phyloP scores from a whole-genome alignment of 2,113 vertebrate species.

The Spheniscus mendiculus region DNA sequence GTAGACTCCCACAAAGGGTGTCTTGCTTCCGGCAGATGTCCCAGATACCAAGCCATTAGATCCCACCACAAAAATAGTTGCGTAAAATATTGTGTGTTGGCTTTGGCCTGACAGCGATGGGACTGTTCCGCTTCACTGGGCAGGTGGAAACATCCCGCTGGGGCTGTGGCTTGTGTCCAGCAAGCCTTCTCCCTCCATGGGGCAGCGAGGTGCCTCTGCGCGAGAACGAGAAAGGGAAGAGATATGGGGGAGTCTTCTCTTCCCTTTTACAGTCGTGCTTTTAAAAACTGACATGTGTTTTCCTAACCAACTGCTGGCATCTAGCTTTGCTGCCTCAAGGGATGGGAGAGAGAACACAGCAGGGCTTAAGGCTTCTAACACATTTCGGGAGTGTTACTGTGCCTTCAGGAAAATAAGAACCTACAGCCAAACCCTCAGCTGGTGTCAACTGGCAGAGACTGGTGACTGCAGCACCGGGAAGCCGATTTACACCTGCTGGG shows the following conservation, averaged over 20 bases:
- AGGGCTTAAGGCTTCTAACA: neutral
- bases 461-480: neutral
- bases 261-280: neutral
- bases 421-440: neutral
- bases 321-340: neutral
- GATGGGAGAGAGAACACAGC: neutral
- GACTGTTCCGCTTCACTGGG: neutral
- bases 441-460: neutral
- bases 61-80: constrained; percentile 87
- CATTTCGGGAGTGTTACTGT: neutral
- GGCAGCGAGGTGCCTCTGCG: neutral
- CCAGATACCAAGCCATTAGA: constrained; percentile 79
- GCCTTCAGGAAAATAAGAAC: neutral
- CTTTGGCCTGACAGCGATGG: constrained; percentile 37
- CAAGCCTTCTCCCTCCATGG: neutral
- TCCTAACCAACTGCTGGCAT: neutral
- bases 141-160: neutral
- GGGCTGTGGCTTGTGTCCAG: constrained; percentile 2
- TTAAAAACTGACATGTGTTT: neutral
- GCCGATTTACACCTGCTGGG: neutral
- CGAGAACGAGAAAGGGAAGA: neutral
- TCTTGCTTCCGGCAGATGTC: constrained; percentile 92
- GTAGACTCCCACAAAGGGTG: constrained; percentile 86
- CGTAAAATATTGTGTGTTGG: constrained; percentile 71
- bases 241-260: neutral